Percentiles rank a stretch among this genome's conserved stretches.
These are phyloP conservation scores for Shinisaurus crocodilurus DNA, from an alignment of 2,113 vertebrate species.

Conservation along the genomic window DNA sequence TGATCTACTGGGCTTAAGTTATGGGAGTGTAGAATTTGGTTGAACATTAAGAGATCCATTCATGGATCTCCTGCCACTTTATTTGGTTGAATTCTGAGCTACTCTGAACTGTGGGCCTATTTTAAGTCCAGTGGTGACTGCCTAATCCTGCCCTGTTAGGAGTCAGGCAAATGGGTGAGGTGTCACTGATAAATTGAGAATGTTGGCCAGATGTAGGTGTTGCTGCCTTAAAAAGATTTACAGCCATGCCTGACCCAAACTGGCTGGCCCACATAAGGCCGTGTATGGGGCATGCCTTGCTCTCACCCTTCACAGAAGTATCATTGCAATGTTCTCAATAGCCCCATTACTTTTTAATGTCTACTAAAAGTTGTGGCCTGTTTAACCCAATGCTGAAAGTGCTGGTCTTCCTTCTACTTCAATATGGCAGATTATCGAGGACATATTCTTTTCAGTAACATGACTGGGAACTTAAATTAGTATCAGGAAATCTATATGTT, in stretches of 20 bases:
- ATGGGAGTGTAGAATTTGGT: too few relatives aligned
- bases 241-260: too few relatives aligned
- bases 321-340: not conserved
- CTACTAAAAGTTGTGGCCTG: not conserved
- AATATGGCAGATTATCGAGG: not conserved
- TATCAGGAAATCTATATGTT: constrained; percentile 32
- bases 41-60: too few relatives aligned
- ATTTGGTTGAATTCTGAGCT: not conserved
- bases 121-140: not conserved
- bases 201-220: not conserved
- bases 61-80: not conserved
- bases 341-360: not conserved
- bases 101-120: not conserved
- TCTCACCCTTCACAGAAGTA: not conserved
- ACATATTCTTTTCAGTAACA: constrained; percentile 1
- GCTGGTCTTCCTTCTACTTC: not conserved
- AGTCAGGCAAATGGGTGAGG: too few relatives aligned
- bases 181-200: not conserved
- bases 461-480: not conserved
- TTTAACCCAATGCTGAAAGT: not conserved
- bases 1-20: too few relatives aligned
- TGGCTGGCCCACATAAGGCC: not conserved
- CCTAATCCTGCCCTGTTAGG: too few relatives aligned
- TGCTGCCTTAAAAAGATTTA: not conserved
- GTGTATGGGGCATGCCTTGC: not conserved